Percentiles rank a stretch among this genome's conserved stretches.
phyloP scores from a whole-genome alignment of 2,113 vertebrate genomes.

The Notarius quadriscutis region DNA sequence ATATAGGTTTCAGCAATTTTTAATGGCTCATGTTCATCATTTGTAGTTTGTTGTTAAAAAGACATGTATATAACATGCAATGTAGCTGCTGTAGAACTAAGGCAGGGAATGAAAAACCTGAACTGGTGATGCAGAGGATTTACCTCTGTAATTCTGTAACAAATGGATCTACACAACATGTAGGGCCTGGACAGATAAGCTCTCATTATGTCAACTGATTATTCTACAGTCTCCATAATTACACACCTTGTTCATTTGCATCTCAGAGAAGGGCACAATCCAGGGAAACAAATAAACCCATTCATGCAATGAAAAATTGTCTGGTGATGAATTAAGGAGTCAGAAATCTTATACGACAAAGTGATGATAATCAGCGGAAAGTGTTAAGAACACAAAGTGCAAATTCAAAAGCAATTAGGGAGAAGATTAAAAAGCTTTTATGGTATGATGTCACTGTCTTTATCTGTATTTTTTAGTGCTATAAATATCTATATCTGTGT shows the following conservation, averaged over 20 bases:
- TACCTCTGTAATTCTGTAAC: constrained; percentile 35
- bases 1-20: not conserved
- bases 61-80: not conserved
- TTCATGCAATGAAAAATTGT: constrained; percentile 30
- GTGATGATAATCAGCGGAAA: not conserved
- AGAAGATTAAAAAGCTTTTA: not conserved
- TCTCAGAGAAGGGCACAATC: constrained; percentile 31
- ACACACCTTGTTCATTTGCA: constrained; percentile 34
- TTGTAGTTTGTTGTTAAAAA: not conserved
- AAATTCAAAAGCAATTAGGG: constrained; percentile 3
- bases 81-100: not conserved
- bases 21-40: not conserved
- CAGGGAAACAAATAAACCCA: constrained; percentile 34
- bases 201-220: constrained; percentile 42
- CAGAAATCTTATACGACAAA: constrained; percentile 5
- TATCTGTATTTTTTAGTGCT: not conserved
- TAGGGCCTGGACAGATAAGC: constrained; percentile 26
- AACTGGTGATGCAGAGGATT: constrained; percentile 3
- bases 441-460: not conserved
- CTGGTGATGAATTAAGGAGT: constrained; percentile 30
- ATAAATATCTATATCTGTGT: not conserved
- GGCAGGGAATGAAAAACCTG: constrained; percentile 3
- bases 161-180: constrained; percentile 24
- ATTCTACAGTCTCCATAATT: constrained; percentile 33
- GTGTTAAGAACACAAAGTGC: not conserved